A percentile compares a stretch with the other conserved stretches of the same genome.
phyloP scores from a whole-genome alignment of 1,140 invertebrate species.

The Tetramorium simillimum region DNA sequence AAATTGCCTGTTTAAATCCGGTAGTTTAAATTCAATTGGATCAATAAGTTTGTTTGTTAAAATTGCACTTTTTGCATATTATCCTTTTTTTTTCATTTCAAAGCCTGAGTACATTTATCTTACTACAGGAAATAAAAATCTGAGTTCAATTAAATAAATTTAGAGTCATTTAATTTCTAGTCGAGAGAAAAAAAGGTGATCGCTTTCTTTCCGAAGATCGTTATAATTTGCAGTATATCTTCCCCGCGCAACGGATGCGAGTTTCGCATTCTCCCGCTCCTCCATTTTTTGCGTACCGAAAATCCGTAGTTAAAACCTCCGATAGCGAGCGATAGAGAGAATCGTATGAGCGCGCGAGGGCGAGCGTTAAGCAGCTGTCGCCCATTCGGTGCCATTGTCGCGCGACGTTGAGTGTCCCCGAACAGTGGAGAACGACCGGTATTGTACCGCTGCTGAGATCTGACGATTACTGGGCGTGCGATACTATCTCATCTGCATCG shows the following conservation, averaged over 20 bases:
- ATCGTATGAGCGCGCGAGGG: constrained; percentile 45
- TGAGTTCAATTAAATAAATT: neutral
- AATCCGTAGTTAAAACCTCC: constrained; percentile 58
- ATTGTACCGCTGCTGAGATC: constrained; percentile 83
- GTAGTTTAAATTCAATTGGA: neutral
- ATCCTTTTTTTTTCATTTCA: neutral
- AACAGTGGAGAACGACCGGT: constrained; percentile 83
- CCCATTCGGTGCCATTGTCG: constrained; percentile 82
- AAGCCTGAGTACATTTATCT: neutral
- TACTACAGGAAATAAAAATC: neutral
- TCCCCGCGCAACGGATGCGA: constrained; percentile 20
- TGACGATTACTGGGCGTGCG: constrained; percentile 79
- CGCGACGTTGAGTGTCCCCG: constrained; percentile 83
- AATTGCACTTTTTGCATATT: neutral
- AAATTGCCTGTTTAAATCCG: neutral
- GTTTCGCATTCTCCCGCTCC: neutral
- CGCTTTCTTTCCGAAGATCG: neutral
- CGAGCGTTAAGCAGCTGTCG: constrained; percentile 83
- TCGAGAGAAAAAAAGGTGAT: neutral
- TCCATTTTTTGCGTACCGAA: constrained; percentile 64
- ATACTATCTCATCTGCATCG: constrained; percentile 85
- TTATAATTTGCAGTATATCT: neutral
- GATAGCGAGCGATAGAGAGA: constrained; percentile 21
- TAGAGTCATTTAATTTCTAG: neutral
- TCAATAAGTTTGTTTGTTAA: neutral